A percentile compares a stretch with the other conserved stretches of the same genome.
Evolutionary conservation across 1,140 invertebrate species (phyloP).

Genomic region (Rhagoletis zephyria): DNA sequence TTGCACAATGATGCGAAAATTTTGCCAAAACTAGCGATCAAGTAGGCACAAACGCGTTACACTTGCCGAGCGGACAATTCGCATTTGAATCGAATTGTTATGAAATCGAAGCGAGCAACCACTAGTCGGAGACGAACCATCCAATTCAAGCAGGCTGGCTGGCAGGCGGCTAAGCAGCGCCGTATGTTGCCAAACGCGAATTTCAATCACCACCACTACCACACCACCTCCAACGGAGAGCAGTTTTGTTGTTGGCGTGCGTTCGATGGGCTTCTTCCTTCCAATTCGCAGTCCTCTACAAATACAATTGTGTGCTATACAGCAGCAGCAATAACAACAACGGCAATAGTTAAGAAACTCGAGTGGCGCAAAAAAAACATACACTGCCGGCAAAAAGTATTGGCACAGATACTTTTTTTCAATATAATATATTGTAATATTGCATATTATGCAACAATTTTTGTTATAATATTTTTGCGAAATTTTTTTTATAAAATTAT

Average conservation of each 20-base stretch:
- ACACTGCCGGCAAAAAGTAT: no score
- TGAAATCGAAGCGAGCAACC: slow-evolving; percentile 50
- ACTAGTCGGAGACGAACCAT: not conserved
- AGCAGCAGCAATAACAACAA: slow-evolving; percentile 43
- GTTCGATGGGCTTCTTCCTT: not conserved
- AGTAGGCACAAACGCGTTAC: slow-evolving; percentile 54
- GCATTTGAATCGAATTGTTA: slow-evolving; percentile 54
- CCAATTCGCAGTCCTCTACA: slow-evolving; percentile 18
- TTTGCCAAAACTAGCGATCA: slow-evolving; percentile 22
- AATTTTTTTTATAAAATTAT: no score
- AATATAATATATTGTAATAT: no score
- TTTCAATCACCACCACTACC: slow-evolving; percentile 7
- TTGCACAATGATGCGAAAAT: not conserved
- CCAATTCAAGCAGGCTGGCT: not conserved
- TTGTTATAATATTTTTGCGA: no score
- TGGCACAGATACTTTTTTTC: no score
- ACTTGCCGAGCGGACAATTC: slow-evolving; percentile 56
- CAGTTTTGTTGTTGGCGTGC: slow-evolving; percentile 22
- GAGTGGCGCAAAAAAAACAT: slow-evolving; percentile 22
- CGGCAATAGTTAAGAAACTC: not conserved
- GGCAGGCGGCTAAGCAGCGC: slow-evolving; percentile 25
- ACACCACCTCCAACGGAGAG: not conserved
- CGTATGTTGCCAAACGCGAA: slow-evolving; percentile 30
- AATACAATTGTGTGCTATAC: not conserved
- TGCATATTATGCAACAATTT: no score